Base-by-base conservation (phyloP, 23 tunicate genomes). In the Halocynthia aurantium region DNA sequence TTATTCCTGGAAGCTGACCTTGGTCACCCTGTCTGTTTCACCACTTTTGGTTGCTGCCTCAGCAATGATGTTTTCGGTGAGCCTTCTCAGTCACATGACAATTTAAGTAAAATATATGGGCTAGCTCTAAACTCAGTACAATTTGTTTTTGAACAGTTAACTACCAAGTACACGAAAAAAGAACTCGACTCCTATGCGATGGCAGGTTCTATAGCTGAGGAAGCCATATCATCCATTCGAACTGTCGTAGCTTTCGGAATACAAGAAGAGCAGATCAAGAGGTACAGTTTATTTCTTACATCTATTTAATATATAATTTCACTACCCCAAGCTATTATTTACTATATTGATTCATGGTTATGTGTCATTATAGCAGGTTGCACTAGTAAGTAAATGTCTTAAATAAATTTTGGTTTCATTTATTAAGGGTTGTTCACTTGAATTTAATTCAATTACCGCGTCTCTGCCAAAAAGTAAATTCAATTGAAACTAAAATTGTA, bases 121-220 rank as follows among this genome's bases (percentile, higher is more conserved):
- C 17, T 58, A 13, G n/a, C 64, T 58, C 64, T 58, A 4, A n/a
- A 15, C 17, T 58, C 4, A 58, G 17, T 40, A 50, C 5, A 20
- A 67, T 17, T 72, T 72, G 18, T 72, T 40, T 72, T 72, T 72
- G 18, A 72, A 68, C 22, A 82, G 85, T 2, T 82, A 11, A 6
- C 70, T 11, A 77, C 53, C 52, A 52, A 62, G 18, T 68, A 82
- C 52, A 53, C 87, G 18, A 87, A 87, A 68, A 76, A 64, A 62
- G 93, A 87, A 70, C 83, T 83, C 7, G 84, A 83, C 19, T 78
- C 87, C 9, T 83, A 87, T 62, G 84, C 94, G 1, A 53, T 61
- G 6, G 88, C 83, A 50, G 86, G 86, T 6, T 53, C 83, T 5
- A 77, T 87, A 13, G 94, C 94, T 22, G 94, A 87, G 6, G 94